Conservation (phyloP, 2,888 invertebrate genomes). For the Apeira syringaria region DNA sequence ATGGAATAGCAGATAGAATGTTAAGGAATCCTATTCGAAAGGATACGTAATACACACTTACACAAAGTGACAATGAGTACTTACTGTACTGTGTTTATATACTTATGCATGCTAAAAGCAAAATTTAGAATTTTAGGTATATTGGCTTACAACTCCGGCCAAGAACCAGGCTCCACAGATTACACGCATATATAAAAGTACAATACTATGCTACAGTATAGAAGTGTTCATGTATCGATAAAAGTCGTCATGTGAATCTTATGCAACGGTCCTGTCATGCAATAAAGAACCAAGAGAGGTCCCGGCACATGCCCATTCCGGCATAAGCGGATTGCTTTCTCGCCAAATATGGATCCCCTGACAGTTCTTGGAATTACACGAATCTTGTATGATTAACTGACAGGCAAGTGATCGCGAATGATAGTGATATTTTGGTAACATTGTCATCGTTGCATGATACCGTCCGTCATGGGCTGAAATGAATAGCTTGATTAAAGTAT, state of each 20-base stretch:
- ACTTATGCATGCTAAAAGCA: too few species aligned
- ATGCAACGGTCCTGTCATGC: conserved; percentile 52
- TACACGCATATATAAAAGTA: too few species aligned
- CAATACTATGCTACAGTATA: too few species aligned
- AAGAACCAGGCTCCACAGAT: too few species aligned
- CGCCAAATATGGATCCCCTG: conserved; percentile 78
- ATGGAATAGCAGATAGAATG: too few species aligned
- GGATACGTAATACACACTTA: too few species aligned
- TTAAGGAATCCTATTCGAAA: too few species aligned
- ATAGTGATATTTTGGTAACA: conserved; percentile 57
- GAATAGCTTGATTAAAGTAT: conserved; percentile 64
- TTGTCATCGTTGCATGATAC: conserved; percentile 52
- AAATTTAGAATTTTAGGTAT: too few species aligned
- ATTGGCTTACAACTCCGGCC: too few species aligned
- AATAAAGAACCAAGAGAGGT: conserved; percentile 71
- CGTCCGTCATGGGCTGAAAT: conserved; percentile 49
- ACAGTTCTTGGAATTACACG: conserved; percentile 73
- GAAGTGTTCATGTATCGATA: too few species aligned
- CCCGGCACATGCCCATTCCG: conserved; percentile 68
- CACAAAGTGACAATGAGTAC: too few species aligned
- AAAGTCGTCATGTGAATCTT: conserved; percentile 51
- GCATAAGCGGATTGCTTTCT: conserved; percentile 79
- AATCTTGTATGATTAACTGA: conserved; percentile 68
- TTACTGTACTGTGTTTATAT: too few species aligned
- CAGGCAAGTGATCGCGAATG: conserved; percentile 64